These are phyloP conservation scores for Orchestia grillus DNA, from an alignment of 1,140 invertebrate genomes.

Conservation along the genomic window DNA sequence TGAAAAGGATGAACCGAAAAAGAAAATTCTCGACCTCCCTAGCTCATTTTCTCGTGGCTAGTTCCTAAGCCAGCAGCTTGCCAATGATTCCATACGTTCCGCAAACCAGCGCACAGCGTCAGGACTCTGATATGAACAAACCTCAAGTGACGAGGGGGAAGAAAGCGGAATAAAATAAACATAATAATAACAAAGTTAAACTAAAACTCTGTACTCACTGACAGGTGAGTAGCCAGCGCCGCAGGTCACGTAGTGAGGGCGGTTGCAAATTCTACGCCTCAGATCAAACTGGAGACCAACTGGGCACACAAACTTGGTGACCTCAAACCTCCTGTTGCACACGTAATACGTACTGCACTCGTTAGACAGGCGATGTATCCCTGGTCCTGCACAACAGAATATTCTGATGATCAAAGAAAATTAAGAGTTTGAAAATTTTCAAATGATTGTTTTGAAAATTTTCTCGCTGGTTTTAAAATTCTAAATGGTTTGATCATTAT, in stretches of 20 bases:
- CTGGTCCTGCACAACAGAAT: conserved; percentile 63
- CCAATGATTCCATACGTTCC: no score
- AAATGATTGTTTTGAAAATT: not conserved
- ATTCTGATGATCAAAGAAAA: not conserved
- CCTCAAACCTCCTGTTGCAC: conserved; percentile 74
- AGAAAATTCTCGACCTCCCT: no score
- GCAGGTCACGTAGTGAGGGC: conserved; percentile 68
- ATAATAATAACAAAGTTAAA: not conserved
- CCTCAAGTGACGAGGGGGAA: not conserved
- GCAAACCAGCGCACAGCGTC: no score
- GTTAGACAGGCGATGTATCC: conserved; percentile 74
- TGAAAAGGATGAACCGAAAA: no score
- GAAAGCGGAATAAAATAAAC: not conserved
- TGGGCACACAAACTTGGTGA: conserved; percentile 73
- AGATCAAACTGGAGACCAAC: conserved; percentile 76
- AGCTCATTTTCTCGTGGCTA: no score
- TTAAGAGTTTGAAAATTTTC: not conserved
- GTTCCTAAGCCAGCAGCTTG: no score
- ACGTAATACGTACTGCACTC: conserved; percentile 80
- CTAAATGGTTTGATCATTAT: not conserved
- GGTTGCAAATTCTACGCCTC: conserved; percentile 72
- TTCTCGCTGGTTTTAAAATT: not conserved
- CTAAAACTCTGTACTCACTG: conserved; percentile 57
- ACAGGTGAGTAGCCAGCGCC: conserved; percentile 60
- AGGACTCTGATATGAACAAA: no score